Percentiles rank a stretch among this genome's conserved stretches.
These are phyloP conservation scores for Leuctra nigra DNA, from an alignment of 2,888 invertebrate genomes.

Conservation along the genomic window DNA sequence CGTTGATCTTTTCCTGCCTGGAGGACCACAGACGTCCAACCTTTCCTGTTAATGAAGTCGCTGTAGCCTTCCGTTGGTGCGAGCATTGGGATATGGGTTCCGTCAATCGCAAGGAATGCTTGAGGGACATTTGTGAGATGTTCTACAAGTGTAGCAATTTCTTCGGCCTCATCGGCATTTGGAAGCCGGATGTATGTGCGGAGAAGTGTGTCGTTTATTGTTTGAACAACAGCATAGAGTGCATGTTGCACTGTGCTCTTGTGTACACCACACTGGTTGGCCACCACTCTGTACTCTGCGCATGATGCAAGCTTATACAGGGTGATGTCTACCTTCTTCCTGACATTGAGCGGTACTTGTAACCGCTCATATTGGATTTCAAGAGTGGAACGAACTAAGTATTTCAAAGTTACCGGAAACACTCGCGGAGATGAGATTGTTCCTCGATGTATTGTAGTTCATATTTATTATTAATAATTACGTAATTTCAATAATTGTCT, in stretches of 20 bases:
- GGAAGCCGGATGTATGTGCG: conserved; percentile 32
- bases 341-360: not conserved
- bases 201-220: conserved; percentile 32
- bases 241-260: conserved; percentile 28
- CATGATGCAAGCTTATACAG: conserved; percentile 16
- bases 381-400: too few species aligned
- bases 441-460: too few species aligned
- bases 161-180: conserved; percentile 30
- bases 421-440: too few species aligned
- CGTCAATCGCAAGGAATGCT: conserved; percentile 34
- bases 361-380: too few species aligned
- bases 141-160: conserved; percentile 21
- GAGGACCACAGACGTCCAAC: conserved; percentile 29
- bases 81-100: conserved; percentile 29
- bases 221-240: conserved; percentile 32
- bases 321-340: conserved; percentile 15
- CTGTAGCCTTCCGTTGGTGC: conserved; percentile 28
- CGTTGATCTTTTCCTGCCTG: conserved; percentile 30
- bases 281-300: conserved; percentile 16
- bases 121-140: conserved; percentile 30
- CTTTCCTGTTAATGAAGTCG: conserved; percentile 31
- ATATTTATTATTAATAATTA: too few species aligned
- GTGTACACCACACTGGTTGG: conserved; percentile 8
- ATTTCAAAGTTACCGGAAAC: too few species aligned
- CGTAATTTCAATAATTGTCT: too few species aligned